Evolutionary conservation across 2,113 vertebrate genomes (phyloP), one percentile per base, ranked within the genome.

Genomic region (Egretta garzetta): DNA sequence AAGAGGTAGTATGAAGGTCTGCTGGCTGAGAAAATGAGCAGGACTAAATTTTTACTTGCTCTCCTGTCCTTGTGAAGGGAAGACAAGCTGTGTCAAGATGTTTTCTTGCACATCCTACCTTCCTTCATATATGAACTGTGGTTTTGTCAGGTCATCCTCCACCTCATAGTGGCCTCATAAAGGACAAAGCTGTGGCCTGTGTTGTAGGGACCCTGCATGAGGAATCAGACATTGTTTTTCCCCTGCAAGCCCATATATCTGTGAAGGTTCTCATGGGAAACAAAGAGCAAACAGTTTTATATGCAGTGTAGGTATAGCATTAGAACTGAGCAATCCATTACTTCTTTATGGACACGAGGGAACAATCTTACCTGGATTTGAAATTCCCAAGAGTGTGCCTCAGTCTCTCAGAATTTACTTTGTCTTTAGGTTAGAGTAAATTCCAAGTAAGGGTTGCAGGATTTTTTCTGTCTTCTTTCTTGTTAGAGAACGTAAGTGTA

Each of bases 101-200:
- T 50, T 62, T 90, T 35, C 56, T 95, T 72, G 35, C 24, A 45
- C 16, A 10, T 72, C 17, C 35, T 79, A 19, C 56, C 14, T 67
- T 62, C 16, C 72, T 12, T 49, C 0, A 0, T 4, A 2, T 30
- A 8, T 1, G 1, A 76, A 32, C 0, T 3, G 6, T 45, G 27
- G 5, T 73, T 95, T 90, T 75, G 35, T 62, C 73, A 74, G 41
- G n/a, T 53, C 1, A 1, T 55, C 50, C 9, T 37, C 49, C 9
- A 20, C 11, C 12, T 81, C 14, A 9, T 18, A 37, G 58, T 30
- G 43, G n/a, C 43, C 30, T 86, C 0, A 0, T 33, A 43, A 35
- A 32, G 18, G 30, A 47, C 62, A 76, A 28, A 88, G 72, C 53
- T 71, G 20, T 71, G 55, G 24, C 45, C 45, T 88, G 11, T 92